Evolutionary conservation across 2,113 vertebrate genomes (phyloP).

Genomic region (Dipodomys spectabilis): DNA sequence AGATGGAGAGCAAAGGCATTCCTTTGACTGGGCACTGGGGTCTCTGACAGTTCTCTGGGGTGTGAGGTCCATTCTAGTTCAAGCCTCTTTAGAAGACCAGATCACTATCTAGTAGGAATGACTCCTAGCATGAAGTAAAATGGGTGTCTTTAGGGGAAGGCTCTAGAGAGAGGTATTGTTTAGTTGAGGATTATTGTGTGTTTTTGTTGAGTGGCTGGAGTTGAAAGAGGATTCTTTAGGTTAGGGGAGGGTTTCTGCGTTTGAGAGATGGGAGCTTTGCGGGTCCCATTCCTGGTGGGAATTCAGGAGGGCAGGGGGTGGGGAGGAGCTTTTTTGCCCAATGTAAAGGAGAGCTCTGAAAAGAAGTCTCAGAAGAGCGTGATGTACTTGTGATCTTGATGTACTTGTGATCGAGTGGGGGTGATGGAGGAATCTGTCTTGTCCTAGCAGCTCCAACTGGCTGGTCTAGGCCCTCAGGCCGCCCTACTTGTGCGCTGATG

Average conservation of each 20-base stretch:
- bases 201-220: not conserved
- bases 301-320: not conserved
- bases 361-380: not conserved
- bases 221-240: not conserved
- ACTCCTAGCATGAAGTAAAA: not conserved
- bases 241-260: not conserved
- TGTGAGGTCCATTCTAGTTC: not conserved
- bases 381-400: not conserved
- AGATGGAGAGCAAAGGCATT: not conserved
- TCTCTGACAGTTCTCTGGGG: not conserved
- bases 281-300: not conserved
- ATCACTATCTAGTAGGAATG: not conserved
- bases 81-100: not conserved
- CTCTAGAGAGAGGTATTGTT: not conserved
- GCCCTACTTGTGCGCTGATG: constrained; percentile 77
- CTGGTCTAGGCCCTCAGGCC: constrained; percentile 71
- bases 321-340: not conserved
- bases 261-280: not conserved
- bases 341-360: not conserved
- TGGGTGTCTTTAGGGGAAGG: not conserved
- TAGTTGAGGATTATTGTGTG: not conserved
- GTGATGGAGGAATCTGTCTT: not conserved
- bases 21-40: not conserved
- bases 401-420: not conserved
- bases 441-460: constrained; percentile 10